phyloP scores from a whole-genome alignment of 2,113 vertebrate species.

The Gymnorhina tibicen region DNA sequence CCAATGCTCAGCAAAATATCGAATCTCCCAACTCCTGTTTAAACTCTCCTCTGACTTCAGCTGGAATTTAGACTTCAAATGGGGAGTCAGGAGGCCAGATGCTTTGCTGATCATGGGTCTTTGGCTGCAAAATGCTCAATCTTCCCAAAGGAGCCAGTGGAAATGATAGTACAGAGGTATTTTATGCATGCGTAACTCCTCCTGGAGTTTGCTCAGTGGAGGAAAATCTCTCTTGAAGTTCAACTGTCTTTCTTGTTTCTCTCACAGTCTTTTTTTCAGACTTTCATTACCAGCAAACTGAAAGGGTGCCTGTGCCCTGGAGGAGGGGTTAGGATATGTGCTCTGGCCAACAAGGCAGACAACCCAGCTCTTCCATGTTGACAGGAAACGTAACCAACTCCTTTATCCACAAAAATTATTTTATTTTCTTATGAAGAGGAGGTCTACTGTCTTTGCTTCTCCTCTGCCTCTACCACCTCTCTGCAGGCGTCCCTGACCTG shows the following conservation, averaged over 20 bases:
- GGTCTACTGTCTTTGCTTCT: neutral
- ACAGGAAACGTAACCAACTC: neutral
- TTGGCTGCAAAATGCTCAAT: neutral
- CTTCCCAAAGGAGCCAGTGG: neutral
- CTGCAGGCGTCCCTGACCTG: neutral
- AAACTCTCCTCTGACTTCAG: conserved; percentile 30
- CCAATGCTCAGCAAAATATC: neutral
- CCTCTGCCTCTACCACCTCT: neutral
- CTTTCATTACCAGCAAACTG: neutral
- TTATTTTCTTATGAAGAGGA: neutral
- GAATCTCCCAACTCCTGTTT: conserved; percentile 25
- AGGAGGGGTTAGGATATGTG: neutral
- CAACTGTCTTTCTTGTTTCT: neutral
- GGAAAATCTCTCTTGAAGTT: neutral
- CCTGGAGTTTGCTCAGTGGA: neutral
- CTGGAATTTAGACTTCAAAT: conserved; percentile 32
- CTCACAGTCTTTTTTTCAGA: neutral
- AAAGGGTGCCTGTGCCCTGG: neutral
- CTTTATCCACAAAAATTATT: neutral
- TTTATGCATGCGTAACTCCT: neutral
- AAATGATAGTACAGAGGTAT: conserved; percentile 13
- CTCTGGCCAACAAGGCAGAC: neutral
- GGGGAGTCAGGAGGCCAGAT: conserved; percentile 15
- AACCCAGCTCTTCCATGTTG: neutral
- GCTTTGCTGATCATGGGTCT: conserved; percentile 18